These are phyloP conservation scores for Thaleichthys pacificus DNA, from an alignment of 2,797 vertebrate genomes.

Conservation along the genomic window DNA sequence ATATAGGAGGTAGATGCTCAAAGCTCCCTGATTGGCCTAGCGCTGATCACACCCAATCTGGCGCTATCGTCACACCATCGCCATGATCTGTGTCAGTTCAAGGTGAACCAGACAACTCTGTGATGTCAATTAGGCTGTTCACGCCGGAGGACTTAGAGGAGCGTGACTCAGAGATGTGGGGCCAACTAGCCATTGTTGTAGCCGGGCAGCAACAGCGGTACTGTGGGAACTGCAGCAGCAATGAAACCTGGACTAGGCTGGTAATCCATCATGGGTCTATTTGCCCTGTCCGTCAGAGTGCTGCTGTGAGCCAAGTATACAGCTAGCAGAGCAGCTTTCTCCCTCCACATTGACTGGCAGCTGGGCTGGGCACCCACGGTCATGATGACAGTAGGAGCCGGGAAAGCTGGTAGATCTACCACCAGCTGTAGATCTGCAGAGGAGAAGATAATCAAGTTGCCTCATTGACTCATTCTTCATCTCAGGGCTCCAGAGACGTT, in stretches of 20 bases:
- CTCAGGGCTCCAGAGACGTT: not conserved
- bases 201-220: not conserved
- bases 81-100: not conserved
- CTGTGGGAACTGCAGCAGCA: not conserved
- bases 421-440: too few relatives aligned
- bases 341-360: slow-evolving; percentile 55
- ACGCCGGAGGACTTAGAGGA: not conserved
- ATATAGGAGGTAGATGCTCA: slow-evolving; percentile 88
- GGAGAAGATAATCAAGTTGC: not conserved
- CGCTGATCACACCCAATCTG: not conserved
- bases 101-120: not conserved
- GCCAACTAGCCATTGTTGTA: not conserved
- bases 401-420: slow-evolving; percentile 31
- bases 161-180: not conserved
- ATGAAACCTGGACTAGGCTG: slow-evolving; percentile 1
- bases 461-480: not conserved
- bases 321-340: slow-evolving; percentile 45
- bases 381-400: slow-evolving; percentile 36
- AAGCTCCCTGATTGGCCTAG: slow-evolving; percentile 29
- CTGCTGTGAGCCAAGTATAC: slow-evolving; percentile 4
- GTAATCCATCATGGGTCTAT: slow-evolving; percentile 40
- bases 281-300: slow-evolving; percentile 22
- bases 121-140: not conserved
- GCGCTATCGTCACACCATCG: not conserved
- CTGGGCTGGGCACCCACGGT: slow-evolving; percentile 32